Conservation (phyloP, 1,140 invertebrate genomes). For the Drosophila funebris region DNA sequence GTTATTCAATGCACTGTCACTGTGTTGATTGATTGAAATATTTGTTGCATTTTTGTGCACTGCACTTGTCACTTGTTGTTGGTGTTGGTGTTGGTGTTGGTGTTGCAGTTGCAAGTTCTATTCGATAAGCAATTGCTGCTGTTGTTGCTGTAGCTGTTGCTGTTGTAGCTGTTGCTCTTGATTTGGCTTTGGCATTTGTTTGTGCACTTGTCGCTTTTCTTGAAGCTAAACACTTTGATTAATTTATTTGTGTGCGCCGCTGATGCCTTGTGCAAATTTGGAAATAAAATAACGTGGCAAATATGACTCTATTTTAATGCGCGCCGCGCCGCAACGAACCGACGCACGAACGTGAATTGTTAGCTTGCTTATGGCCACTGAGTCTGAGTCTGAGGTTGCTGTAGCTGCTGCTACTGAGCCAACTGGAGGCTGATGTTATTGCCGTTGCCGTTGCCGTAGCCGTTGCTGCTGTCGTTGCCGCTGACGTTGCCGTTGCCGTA, state of each 20-base stretch:
- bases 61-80: conserved; percentile 55
- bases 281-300: conserved; percentile 74
- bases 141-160: conserved; percentile 19
- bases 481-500: conserved; percentile 8
- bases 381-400: conserved; percentile 51
- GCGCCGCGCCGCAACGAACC: conserved; percentile 71
- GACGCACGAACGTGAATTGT: conserved; percentile 77
- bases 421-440: conserved; percentile 18
- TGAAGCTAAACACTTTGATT: conserved; percentile 66
- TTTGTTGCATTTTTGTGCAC: conserved; percentile 64
- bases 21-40: conserved; percentile 49
- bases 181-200: conserved; percentile 48
- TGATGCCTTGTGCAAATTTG: conserved; percentile 67
- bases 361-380: conserved; percentile 76
- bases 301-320: conserved; percentile 68
- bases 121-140: conserved; percentile 19
- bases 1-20: conserved; percentile 68
- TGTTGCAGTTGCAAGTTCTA: conserved; percentile 28
- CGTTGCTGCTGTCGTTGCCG: conserved; percentile 10
- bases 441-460: conserved; percentile 4
- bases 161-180: conserved; percentile 39
- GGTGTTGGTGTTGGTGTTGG: conserved; percentile 9
- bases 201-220: conserved; percentile 59
- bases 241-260: conserved; percentile 69
- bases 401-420: conserved; percentile 8